Base-by-base conservation (phyloP, 2,113 vertebrate genomes). In the Lutjanus erythropterus region DNA sequence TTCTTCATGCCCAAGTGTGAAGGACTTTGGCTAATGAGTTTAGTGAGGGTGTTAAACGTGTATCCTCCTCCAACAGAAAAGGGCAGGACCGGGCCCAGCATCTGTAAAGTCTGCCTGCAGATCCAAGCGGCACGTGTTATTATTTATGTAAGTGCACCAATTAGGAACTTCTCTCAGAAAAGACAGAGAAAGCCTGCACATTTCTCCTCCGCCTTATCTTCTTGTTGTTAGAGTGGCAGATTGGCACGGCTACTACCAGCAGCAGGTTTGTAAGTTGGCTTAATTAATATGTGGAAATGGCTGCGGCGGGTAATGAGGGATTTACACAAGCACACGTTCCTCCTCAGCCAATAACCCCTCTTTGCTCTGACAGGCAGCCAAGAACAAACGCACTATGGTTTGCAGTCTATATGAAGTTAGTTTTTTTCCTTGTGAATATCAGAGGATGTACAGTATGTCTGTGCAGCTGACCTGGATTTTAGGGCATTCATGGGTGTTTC, bases 271-370 rank as follows among this genome's bases (percentile, higher is more conserved):
- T 82, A 88, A 89, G 55, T 91, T 81, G 79, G 72, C 79, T 91
- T 93, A 91, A 93, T 94, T 93, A 94, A 94, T 90, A 93, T 83
- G 84, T 90, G 86, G 58, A 88, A 89, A 87, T 76, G 82, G 76
- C 75, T 60, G 84, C 86, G 86, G 78, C 12, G 53, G 66, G 80
- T 75, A 80, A 88, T 58, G 85, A 88, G 81, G 84, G 84, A 90
- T 90, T 90, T 90, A 78, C 76, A 68, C 82, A 70, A 86, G 81
- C 88, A 81, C 81, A 80, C 49, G 65, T 68, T 71, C 75, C 61
- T 69, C 65, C 52, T 74, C 89, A 85, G 86, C 87, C 86, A 81
- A 83, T 81, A 87, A 90, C 88, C 81, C 66, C 31, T 46, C 60
- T 75, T 71, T 68, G n/a, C 75, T 77, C 50, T 88, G 89, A 91